Percentiles rank a stretch among this genome's conserved stretches.
Evolutionary conservation across 2,113 vertebrate genomes (phyloP).

Genomic region (Talpa occidentalis): DNA sequence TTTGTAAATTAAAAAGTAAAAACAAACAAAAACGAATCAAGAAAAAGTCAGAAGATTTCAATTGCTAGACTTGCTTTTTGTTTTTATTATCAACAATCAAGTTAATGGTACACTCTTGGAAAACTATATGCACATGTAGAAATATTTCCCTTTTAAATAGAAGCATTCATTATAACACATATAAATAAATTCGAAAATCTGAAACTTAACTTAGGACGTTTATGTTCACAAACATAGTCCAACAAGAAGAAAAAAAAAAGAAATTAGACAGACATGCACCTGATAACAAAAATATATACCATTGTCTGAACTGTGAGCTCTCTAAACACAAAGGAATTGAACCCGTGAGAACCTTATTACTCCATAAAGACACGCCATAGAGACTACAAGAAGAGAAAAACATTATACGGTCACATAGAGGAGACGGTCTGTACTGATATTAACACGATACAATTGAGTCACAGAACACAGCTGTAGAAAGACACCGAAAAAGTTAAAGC

Average conservation of each 20-base stretch:
- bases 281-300: conserved; percentile 95
- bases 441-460: conserved; percentile 99
- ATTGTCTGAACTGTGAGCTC: conserved; percentile 91
- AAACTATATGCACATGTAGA: conserved; percentile 99
- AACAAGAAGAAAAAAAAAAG: conserved; percentile 82
- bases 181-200: conserved; percentile 98
- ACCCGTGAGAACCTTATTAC: conserved; percentile 92
- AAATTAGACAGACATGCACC: conserved; percentile 93
- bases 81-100: conserved; percentile 99
- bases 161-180: conserved; percentile 99
- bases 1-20: neutral
- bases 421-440: conserved; percentile 95
- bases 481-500: conserved; percentile 96
- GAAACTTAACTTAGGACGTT: conserved; percentile 95
- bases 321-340: conserved; percentile 90
- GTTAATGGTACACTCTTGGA: conserved; percentile 99
- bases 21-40: neutral
- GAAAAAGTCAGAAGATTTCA: conserved; percentile 67
- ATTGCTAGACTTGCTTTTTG: conserved; percentile 87
- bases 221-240: conserved; percentile 94
- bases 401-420: conserved; percentile 94
- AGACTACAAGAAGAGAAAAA: conserved; percentile 93
- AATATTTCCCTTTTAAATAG: conserved; percentile 99
- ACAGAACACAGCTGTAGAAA: conserved; percentile 99
- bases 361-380: conserved; percentile 94